Base-by-base conservation (phyloP, 2,797 vertebrate species). In the Sebastes diaconus region DNA sequence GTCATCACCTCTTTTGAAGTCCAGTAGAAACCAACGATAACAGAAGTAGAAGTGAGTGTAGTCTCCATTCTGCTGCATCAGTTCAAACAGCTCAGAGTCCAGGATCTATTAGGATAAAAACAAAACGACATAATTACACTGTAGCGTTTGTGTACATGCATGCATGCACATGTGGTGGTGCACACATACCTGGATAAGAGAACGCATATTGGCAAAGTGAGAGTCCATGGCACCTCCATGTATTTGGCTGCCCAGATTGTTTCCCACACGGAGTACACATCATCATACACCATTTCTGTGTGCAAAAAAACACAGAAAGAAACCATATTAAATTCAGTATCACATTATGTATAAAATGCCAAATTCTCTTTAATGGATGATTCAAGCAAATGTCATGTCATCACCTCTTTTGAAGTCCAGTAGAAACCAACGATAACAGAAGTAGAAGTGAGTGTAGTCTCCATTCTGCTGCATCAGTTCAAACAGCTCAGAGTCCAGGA, bases 21-120 rank as follows among this genome's bases (percentile, higher is more conserved):
- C 98, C 64, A 99, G 95, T 59, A 99, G 96, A 84, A 99, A 99
- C 99, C 99, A 99, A 46, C 99, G 97, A 86, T 99, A 99, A 88
- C 98, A 99, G 96, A 99, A 99, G 93, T 99, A 99, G 93, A 99
- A 99, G 87, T 99, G 98, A 6, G 99, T 99, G 85, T 99, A 99
- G 90, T 99, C 99, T 32, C 99, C 98, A 0, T 99, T 99, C 95
- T 99, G 98, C 79, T 99, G 98, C 99, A 99, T 99, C 86, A 99
- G 94, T 87, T 99, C 99, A 0, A 99, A 99, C 39, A 99, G 96
- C 93, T 99, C 99, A 0, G 98, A 99, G 94, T 99, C 98, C 88
- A 99, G 94, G 87, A 99, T 99, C 99, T 99, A 46, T 55, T 22
- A 13, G 50, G 5, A 42, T 11, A 24, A 69, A 79, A 67, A 52